A percentile compares a stretch with the other conserved stretches of the same genome.
These are phyloP conservation scores for Nettapus auritus DNA, from an alignment of 2,113 vertebrate species.

Conservation along the genomic window DNA sequence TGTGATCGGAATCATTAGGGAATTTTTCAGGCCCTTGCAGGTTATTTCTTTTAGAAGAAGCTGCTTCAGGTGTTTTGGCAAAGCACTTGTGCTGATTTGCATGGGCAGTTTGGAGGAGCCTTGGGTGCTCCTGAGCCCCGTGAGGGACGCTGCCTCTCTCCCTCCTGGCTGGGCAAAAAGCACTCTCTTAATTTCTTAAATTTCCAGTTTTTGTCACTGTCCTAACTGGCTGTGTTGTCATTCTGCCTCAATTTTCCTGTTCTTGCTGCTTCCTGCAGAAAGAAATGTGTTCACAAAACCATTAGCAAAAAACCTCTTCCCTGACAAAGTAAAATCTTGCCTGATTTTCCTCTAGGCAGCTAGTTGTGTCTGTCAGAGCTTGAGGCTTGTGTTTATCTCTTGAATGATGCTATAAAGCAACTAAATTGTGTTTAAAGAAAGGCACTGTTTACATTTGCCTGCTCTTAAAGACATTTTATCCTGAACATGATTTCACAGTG, in stretches of 20 bases:
- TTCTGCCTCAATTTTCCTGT: not conserved
- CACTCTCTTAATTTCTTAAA: not conserved
- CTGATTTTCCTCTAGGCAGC: not conserved
- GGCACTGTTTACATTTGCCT: not conserved
- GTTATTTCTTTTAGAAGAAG: not conserved
- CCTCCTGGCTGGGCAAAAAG: not conserved
- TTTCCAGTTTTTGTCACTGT: not conserved
- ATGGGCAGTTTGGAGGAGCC: not conserved
- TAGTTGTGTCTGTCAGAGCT: conserved; percentile 5
- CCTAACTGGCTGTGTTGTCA: not conserved
- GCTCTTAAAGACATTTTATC: conserved; percentile 8
- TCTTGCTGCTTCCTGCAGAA: not conserved
- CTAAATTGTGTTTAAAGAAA: conserved; percentile 54
- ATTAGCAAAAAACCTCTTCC: not conserved
- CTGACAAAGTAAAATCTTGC: not conserved
- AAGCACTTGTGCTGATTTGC: not conserved
- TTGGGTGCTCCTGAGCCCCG: rapidly evolving
- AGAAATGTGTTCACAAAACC: not conserved
- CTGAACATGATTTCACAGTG: not conserved
- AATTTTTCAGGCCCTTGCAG: not conserved
- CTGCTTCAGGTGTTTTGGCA: not conserved
- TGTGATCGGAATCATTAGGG: not conserved
- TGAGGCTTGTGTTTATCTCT: conserved; percentile 18
- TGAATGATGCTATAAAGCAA: conserved; percentile 29
- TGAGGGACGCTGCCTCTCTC: not conserved